phyloP scores from a whole-genome alignment of 2,888 invertebrate species.

The Craniophora ligustri region DNA sequence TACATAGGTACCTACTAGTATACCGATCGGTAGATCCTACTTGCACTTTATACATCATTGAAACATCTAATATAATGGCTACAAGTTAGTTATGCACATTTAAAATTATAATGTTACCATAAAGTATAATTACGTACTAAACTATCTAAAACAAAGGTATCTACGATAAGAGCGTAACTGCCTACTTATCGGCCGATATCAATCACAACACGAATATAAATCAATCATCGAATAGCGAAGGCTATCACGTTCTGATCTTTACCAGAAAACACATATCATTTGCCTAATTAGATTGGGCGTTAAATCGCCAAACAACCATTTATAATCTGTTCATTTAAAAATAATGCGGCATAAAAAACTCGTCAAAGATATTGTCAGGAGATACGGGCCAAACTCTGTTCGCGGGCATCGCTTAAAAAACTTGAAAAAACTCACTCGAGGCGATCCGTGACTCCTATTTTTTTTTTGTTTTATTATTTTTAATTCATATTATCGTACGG shows the following conservation, averaged over 20 bases:
- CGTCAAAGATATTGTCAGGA: conserved; percentile 88
- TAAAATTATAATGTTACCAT: conserved; percentile 9
- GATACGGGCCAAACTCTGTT: conserved; percentile 82
- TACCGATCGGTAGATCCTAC: too few species aligned
- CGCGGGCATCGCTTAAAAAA: conserved; percentile 84
- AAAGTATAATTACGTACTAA: conserved; percentile 29
- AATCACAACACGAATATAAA: conserved; percentile 64
- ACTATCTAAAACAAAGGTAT: conserved; percentile 25
- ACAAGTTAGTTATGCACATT: neutral
- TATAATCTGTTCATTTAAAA: conserved; percentile 88
- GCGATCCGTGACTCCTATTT: conserved; percentile 88
- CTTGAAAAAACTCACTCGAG: conserved; percentile 82
- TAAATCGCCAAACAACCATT: conserved; percentile 88
- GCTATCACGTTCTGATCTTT: conserved; percentile 69
- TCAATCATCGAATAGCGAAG: conserved; percentile 77
- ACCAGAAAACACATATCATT: conserved; percentile 87
- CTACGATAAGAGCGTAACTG: conserved; percentile 27
- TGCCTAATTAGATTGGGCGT: conserved; percentile 89
- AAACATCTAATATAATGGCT: too few species aligned
- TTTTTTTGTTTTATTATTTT: conserved; percentile 88
- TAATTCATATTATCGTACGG: conserved; percentile 89
- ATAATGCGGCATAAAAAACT: conserved; percentile 87
- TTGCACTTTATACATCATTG: too few species aligned
- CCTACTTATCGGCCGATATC: conserved; percentile 36
- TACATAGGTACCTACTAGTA: too few species aligned